phyloP scores from a whole-genome alignment of 2,888 invertebrate species.

The Cremastinae sp. region DNA sequence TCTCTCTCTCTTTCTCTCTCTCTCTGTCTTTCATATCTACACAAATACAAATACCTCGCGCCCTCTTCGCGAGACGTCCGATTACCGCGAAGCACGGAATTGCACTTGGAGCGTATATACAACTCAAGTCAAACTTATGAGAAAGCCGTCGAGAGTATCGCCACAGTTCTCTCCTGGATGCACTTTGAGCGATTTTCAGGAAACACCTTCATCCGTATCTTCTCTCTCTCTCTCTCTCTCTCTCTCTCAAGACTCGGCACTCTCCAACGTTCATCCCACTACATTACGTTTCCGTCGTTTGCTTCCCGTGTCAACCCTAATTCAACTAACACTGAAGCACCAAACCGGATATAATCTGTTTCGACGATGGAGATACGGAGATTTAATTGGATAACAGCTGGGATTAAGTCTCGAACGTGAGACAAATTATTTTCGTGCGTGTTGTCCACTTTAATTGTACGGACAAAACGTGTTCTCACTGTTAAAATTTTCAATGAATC shows the following conservation, averaged over 20 bases:
- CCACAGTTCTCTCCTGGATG: slow-evolving; percentile 30
- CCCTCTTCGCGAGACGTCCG: slow-evolving; percentile 60
- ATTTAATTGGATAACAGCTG: slow-evolving; percentile 34
- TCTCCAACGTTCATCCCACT: slow-evolving; percentile 31
- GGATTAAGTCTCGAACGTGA: not conserved
- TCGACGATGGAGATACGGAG: slow-evolving; percentile 23
- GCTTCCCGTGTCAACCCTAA: slow-evolving; percentile 34
- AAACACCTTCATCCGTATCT: slow-evolving; percentile 20
- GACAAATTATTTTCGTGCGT: slow-evolving; percentile 22
- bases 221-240: slow-evolving; percentile 8
- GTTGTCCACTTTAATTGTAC: not conserved
- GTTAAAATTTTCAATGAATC: not conserved
- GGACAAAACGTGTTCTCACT: not conserved
- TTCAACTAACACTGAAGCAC: slow-evolving; percentile 51
- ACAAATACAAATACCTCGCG: not conserved
- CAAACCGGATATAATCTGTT: slow-evolving; percentile 51
- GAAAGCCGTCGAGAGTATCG: slow-evolving; percentile 60
- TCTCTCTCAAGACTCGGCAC: slow-evolving; percentile 11
- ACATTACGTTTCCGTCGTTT: slow-evolving; percentile 16
- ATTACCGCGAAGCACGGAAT: slow-evolving; percentile 67
- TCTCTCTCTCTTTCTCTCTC: slow-evolving; percentile 17
- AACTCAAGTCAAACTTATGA: slow-evolving; percentile 56
- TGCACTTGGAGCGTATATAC: slow-evolving; percentile 62
- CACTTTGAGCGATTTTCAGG: slow-evolving; percentile 24
- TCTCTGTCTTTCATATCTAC: not conserved